These are phyloP conservation scores for Origma solitaria DNA, from an alignment of 2,113 vertebrate genomes.

Conservation along the genomic window DNA sequence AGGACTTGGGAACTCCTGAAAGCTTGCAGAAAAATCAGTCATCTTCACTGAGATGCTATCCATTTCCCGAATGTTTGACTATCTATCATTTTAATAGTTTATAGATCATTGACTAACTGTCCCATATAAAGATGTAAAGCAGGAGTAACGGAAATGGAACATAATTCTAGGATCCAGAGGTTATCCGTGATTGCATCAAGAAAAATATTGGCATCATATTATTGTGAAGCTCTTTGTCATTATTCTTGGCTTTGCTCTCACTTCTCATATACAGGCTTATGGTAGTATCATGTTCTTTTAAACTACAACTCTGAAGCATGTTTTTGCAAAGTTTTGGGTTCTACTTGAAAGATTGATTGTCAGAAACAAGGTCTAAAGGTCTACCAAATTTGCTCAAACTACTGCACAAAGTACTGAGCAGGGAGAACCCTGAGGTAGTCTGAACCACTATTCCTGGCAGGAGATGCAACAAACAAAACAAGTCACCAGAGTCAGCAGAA, in stretches of 20 bases:
- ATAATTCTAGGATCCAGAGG: constrained; percentile 22
- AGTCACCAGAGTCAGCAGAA: background rate
- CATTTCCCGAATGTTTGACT: background rate
- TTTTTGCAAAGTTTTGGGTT: background rate
- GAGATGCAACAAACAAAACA: background rate
- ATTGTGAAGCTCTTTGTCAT: background rate
- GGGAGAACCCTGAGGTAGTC: background rate
- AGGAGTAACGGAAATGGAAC: constrained; percentile 20
- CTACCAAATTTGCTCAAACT: background rate
- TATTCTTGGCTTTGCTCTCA: background rate
- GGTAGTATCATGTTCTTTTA: background rate
- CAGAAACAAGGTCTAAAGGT: background rate
- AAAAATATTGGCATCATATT: constrained; percentile 25
- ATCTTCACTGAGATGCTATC: background rate
- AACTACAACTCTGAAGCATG: background rate
- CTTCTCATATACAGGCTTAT: background rate
- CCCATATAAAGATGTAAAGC: constrained; percentile 33
- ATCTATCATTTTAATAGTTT: constrained; percentile 25
- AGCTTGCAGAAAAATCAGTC: background rate
- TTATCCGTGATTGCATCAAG: background rate
- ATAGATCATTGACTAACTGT: constrained; percentile 48
- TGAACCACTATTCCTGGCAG: background rate
- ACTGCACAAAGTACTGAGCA: background rate
- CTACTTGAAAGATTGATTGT: background rate
- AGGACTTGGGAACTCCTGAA: background rate